Evolutionary conservation across 2,113 vertebrate genomes (phyloP), one percentile per base, ranked within the genome.

Genomic region (Hippocampus comes): DNA sequence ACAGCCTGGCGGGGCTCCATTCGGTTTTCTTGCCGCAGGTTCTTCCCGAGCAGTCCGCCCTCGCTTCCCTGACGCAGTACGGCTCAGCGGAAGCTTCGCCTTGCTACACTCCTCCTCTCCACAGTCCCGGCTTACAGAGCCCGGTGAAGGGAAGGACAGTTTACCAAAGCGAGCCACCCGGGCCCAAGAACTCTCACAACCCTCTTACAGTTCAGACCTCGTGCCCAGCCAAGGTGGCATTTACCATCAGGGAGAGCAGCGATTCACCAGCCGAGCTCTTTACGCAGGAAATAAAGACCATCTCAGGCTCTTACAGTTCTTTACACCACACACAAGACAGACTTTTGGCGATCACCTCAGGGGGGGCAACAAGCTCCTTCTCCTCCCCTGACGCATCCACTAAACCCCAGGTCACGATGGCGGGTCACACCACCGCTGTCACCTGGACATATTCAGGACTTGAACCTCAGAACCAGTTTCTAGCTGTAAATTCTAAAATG

Each of bases 281-380:
- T 76, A 92, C 87, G 84, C 95, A 96, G 92, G 95, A 99, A 91
- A 90, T 97, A 91, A 96, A 95, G 91, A 93, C 94, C 78, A 95
- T 98, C 78, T 97, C 96, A 21, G 94, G 94, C 84, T 97, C 96
- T 21, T 94, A 95, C 74, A 94, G 94, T 18, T 93, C 93, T 20
- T 87, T 94, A 73, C 93, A 94, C 82, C 94, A 27, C 42, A 46
- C n/a, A 18, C 64, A 94, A 51, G 93, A 95, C 72, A 91, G 91
- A 85, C 90, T 92, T 46, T 93, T 92, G 90, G 89, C 92, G 49
- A 86, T 91, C 71, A 91, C 87, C 66, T 92, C 93, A 25, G 90
- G 92, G 1, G 93, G 89, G 38, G 92, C 49, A 10, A 90, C 92
- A 67, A 89, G 91, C 0, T 88, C 90, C 21, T 91, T 93, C 63